Base-by-base conservation (phyloP, 2,888 invertebrate species). In the Pristionchus entomophagus region DNA sequence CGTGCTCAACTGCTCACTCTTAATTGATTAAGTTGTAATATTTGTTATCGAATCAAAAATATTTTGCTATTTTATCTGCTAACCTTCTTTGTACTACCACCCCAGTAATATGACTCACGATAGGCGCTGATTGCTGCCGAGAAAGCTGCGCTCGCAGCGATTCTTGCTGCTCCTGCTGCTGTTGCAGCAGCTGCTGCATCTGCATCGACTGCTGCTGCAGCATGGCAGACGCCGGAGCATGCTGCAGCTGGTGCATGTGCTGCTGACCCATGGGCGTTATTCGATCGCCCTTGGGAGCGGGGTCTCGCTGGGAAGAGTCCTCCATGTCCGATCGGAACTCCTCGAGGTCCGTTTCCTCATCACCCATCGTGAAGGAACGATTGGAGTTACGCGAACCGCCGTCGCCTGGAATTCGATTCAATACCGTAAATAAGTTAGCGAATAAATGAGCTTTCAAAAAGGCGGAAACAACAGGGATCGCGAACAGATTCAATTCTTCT, bases 311-410 rank as follows among this genome's bases (percentile, higher is more conserved):
- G 5, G 73, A 26, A 2, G 26, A 38, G n/a, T 77, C 84, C 51
- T 84, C 84, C 84, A 84, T 51, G 17, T 84, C 85, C 38, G 85
- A 85, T n/a, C 85, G 73, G 77, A 85, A 77, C 10, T 85, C 85
- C 49, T 89, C 89, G 87, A 89, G 53, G 32, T 89, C 89, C 45
- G 88, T 73, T 4, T 69, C 87, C 14, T 89, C 89, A 49, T 89
- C 89, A 56, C 88, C 89, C 90, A 90, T 90, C 22, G 65, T 73
- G 86, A 86, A 89, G 17, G 90, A 88, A 19, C 81, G 86, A 62
- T 88, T 88, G 17, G 89, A 89, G 10, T 86, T 59, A 32, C 87
- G 87, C 5, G 89, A 89, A 26, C 86, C 59, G 26, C 87, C 49
- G 29, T 87, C 89, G 86, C 85, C 87, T 88, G 85, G 10, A 17